A percentile compares a stretch with the other conserved stretches of the same genome.
These are phyloP conservation scores for Elgaria multicarinata DNA, from an alignment of 2,113 vertebrate genomes.

Conservation along the genomic window DNA sequence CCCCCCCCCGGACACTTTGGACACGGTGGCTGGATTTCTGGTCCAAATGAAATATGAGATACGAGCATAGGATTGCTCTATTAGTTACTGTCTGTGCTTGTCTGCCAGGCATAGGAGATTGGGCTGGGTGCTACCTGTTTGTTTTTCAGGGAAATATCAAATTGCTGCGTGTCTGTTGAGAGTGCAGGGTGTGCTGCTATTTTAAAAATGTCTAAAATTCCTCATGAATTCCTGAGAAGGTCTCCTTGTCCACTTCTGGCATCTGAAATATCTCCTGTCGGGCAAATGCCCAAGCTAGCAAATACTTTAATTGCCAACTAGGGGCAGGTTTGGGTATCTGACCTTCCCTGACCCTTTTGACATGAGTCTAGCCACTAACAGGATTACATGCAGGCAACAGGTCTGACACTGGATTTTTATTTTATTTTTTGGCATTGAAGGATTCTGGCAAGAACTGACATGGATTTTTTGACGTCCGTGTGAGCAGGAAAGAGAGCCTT, in stretches of 20 bases:
- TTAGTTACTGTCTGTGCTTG: no score
- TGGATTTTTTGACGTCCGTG: background rate
- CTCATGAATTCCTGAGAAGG: slow-evolving; percentile 1
- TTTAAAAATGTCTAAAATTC: slow-evolving; percentile 15
- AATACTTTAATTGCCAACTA: background rate
- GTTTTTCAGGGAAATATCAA: background rate
- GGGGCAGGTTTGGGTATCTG: background rate
- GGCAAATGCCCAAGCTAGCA: slow-evolving; percentile 14
- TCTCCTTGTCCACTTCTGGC: background rate
- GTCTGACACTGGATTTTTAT: background rate
- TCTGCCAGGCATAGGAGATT: background rate
- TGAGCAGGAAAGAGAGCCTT: no score
- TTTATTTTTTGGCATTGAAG: background rate
- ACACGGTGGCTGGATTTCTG: background rate
- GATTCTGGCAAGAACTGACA: no score
- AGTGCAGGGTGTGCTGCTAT: background rate
- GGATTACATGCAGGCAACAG: background rate
- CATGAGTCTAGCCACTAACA: background rate
- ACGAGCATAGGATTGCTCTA: background rate
- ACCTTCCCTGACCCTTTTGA: background rate
- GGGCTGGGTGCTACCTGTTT: no score
- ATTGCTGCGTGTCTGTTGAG: background rate
- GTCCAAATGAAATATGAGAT: background rate
- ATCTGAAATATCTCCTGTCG: background rate
- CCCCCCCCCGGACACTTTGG: background rate